Percentiles rank a stretch among this genome's conserved stretches.
These are phyloP conservation scores for Ephydatia muelleri DNA, from an alignment of 37 sponge, comb jelly and placozoan genomes.

Conservation along the genomic window DNA sequence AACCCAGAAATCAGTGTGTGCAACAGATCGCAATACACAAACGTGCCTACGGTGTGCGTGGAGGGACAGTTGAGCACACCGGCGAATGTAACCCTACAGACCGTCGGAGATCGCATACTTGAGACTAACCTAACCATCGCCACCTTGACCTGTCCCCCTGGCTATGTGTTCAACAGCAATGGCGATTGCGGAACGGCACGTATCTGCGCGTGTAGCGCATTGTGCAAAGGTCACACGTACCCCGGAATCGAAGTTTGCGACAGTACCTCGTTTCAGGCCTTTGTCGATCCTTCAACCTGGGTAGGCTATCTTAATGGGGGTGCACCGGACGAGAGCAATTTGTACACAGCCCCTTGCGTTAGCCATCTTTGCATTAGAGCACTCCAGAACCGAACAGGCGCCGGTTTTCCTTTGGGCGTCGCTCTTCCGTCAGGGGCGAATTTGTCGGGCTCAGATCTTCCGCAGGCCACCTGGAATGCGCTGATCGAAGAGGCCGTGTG, in stretches of 20 bases:
- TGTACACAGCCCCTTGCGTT: slow-evolving; percentile 31
- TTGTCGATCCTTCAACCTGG: slow-evolving; percentile 35
- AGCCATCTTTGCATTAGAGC: neutral
- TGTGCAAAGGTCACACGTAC: neutral
- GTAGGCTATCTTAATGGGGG: slow-evolving; percentile 25
- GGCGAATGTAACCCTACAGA: neutral
- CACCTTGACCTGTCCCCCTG: slow-evolving; percentile 9
- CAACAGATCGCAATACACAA: neutral
- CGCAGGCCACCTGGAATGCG: neutral
- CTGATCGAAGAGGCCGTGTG: slow-evolving; percentile 22
- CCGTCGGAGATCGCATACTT: neutral
- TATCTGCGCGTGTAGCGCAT: slow-evolving; percentile 11
- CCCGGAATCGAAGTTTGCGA: neutral
- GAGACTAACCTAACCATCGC: neutral
- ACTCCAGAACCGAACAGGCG: no score
- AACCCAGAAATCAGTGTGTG: neutral
- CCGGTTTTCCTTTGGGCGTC: no score
- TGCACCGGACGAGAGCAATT: neutral
- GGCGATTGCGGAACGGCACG: neutral
- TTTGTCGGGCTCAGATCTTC: no score
- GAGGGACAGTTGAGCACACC: neutral
- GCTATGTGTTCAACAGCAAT: slow-evolving; percentile 1
- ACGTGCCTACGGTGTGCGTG: neutral
- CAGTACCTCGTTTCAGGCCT: slow-evolving; percentile 4
- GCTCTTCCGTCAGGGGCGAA: no score